These are phyloP conservation scores for Dipodomys stephensi DNA, from an alignment of 2,113 vertebrate genomes.

Conservation along the genomic window DNA sequence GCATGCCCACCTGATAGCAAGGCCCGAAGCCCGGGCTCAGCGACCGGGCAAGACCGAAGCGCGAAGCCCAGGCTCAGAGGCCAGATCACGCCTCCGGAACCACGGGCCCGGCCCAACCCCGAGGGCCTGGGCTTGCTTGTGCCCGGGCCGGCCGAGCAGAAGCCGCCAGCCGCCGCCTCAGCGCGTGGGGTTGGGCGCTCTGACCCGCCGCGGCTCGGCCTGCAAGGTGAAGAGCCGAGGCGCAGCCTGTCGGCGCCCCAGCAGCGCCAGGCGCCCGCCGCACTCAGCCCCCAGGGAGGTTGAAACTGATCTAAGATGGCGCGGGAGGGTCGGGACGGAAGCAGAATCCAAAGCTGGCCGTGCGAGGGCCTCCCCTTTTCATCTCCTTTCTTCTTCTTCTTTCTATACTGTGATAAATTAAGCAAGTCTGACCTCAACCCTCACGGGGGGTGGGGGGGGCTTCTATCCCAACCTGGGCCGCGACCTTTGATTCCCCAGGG, in stretches of 20 bases:
- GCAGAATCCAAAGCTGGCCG: background rate
- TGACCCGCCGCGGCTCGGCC: background rate
- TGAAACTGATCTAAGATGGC: slow-evolving; percentile 48
- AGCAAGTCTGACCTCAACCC: background rate
- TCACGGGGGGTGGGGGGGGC: background rate
- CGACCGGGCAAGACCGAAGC: no score
- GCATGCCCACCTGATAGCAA: background rate
- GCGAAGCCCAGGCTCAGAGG: no score
- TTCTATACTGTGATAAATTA: background rate
- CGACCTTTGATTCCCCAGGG: background rate
- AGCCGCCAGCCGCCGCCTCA: background rate
- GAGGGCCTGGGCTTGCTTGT: background rate
- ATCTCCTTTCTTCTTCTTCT: background rate
- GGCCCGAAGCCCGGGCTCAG: no score
- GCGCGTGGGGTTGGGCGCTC: background rate
- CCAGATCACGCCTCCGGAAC: background rate
- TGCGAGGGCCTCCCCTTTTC: background rate
- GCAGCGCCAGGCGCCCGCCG: background rate
- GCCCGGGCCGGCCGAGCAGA: background rate
- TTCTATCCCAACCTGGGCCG: background rate
- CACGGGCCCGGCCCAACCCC: background rate
- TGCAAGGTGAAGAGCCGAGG: fast-evolving
- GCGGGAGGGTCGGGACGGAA: slow-evolving; percentile 1
- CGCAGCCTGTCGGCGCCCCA: background rate
- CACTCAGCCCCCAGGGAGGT: background rate